Percentiles rank a stretch among this genome's conserved stretches.
Evolutionary conservation across 2,888 invertebrate species (phyloP).

Genomic region (Phyto melanocephala): DNA sequence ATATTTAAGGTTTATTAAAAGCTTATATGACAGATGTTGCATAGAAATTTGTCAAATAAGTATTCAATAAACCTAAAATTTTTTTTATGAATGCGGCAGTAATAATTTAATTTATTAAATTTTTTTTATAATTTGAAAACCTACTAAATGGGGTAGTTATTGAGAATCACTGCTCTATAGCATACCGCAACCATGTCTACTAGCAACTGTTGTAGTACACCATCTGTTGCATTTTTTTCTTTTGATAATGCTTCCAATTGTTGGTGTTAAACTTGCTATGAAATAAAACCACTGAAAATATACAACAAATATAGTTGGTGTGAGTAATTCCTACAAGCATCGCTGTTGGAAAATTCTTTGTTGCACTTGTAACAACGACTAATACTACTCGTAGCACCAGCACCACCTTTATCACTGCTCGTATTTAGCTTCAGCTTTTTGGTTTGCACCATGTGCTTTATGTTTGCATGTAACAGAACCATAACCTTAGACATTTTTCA

Average conservation of each 20-base stretch:
- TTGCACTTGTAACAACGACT: slow-evolving; percentile 54
- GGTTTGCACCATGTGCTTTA: slow-evolving; percentile 50
- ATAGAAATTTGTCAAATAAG: no score
- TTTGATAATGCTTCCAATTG: slow-evolving; percentile 51
- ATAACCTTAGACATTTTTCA: slow-evolving; percentile 65
- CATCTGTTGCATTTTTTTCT: slow-evolving; percentile 58
- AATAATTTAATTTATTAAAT: no score
- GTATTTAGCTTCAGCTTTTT: neutral
- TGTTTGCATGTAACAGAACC: slow-evolving; percentile 63
- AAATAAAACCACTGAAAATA: slow-evolving; percentile 25
- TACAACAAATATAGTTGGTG: slow-evolving; percentile 23
- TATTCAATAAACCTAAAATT: no score
- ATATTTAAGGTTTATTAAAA: no score
- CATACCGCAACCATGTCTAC: slow-evolving; percentile 48
- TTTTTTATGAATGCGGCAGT: no score
- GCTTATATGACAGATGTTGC: no score
- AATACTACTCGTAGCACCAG: slow-evolving; percentile 2
- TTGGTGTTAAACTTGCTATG: slow-evolving; percentile 57
- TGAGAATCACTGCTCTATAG: neutral
- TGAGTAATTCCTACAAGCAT: slow-evolving; percentile 52
- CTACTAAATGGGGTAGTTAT: no score
- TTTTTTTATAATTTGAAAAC: no score
- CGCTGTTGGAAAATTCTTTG: slow-evolving; percentile 59
- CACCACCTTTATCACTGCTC: neutral
- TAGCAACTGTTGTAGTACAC: slow-evolving; percentile 52